A percentile compares a stretch with the other conserved stretches of the same genome.
Conservation (phyloP, 1,140 invertebrate genomes). For the Drosophila saltans region DNA sequence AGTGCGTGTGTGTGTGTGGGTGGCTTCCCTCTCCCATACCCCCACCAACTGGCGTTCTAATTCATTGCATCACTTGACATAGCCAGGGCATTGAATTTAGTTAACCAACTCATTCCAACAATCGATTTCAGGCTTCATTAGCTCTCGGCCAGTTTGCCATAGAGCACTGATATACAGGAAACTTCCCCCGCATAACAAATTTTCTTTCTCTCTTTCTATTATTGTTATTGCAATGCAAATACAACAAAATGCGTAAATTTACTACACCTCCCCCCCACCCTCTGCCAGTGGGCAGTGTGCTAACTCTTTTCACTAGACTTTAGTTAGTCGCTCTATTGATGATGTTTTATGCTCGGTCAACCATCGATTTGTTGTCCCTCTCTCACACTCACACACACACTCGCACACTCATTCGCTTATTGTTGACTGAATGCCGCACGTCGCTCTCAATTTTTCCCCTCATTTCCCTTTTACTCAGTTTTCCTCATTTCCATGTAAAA, state of each 20-base stretch:
- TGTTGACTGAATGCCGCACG: constrained; percentile 56
- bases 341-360: constrained; percentile 69
- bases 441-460: constrained; percentile 61
- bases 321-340: constrained; percentile 67
- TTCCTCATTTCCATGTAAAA: constrained; percentile 62
- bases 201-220: constrained; percentile 41
- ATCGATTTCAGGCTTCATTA: constrained; percentile 81
- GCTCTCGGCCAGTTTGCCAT: constrained; percentile 28
- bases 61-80: constrained; percentile 45
- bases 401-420: constrained; percentile 4
- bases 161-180: constrained; percentile 67
- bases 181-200: constrained; percentile 55
- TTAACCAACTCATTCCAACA: constrained; percentile 38
- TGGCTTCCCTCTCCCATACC: background rate
- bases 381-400: constrained; percentile 16
- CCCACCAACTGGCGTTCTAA: constrained; percentile 31
- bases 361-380: constrained; percentile 49
- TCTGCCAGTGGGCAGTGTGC: background rate
- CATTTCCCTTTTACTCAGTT: constrained; percentile 61
- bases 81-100: constrained; percentile 15
- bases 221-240: constrained; percentile 44
- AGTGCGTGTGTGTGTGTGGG: constrained; percentile 28
- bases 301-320: constrained; percentile 10
- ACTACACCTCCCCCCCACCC: background rate
- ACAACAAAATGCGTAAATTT: constrained; percentile 17